Evolutionary conservation across 2,797 vertebrate genomes (phyloP).

Genomic region (Eulemur rubriventer): DNA sequence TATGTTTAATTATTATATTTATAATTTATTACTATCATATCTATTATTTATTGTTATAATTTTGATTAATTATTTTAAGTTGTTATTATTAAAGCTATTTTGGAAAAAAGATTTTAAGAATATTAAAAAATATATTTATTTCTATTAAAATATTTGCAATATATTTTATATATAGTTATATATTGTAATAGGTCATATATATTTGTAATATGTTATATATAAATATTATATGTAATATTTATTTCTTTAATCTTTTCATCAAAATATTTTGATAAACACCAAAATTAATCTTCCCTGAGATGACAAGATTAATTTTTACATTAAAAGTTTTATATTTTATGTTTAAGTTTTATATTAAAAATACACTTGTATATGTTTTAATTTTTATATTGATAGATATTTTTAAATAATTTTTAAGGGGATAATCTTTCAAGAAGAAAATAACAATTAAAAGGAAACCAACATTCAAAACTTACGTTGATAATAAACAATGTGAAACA

Average conservation of each 20-base stretch:
- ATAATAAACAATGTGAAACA: background rate
- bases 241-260: background rate
- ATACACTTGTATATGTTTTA: background rate
- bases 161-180: background rate
- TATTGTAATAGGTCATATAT: background rate
- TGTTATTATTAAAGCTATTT: background rate
- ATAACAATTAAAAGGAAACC: background rate
- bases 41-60: background rate
- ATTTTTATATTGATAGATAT: background rate
- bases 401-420: background rate
- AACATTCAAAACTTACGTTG: background rate
- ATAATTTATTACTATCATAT: background rate
- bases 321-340: slow-evolving; percentile 5
- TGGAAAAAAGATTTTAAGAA: background rate
- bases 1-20: background rate
- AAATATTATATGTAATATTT: background rate
- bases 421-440: background rate
- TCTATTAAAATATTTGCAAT: background rate
- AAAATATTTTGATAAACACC: background rate
- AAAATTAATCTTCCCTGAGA: background rate
- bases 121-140: background rate
- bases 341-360: background rate
- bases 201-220: background rate
- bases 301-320: background rate
- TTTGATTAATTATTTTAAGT: background rate